A percentile compares a stretch with the other conserved stretches of the same genome.
Conservation (phyloP, 2,797 vertebrate genomes). For the Falco berigora region DNA sequence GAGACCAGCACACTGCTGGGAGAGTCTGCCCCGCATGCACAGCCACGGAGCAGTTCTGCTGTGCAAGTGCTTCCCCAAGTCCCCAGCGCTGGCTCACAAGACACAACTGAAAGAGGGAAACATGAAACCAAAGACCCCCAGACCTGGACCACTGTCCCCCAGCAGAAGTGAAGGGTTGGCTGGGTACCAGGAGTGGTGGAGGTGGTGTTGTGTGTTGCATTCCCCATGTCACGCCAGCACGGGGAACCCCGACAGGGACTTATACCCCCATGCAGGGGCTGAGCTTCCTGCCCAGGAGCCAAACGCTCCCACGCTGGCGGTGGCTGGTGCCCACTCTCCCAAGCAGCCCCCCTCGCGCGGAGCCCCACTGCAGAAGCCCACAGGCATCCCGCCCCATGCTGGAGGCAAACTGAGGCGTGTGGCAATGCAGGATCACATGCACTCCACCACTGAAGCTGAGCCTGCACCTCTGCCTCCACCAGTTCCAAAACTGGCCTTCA, state of each 20-base stretch:
- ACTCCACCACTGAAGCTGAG: rapidly evolving
- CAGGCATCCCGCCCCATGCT: neutral
- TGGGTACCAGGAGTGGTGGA: neutral
- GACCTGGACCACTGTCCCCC: neutral
- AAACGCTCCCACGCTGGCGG: rapidly evolving
- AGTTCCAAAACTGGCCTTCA: neutral
- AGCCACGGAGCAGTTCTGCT: neutral
- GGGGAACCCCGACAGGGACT: neutral
- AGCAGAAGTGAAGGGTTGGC: neutral
- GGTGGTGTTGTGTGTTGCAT: neutral
- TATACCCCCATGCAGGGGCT: neutral
- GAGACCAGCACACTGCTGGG: neutral
- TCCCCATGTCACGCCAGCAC: neutral
- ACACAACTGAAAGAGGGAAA: rapidly evolving
- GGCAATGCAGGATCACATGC: neutral
- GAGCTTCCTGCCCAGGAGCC: neutral
- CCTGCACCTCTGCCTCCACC: neutral
- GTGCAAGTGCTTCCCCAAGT: neutral
- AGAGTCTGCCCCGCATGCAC: neutral
- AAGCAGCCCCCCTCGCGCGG: neutral
- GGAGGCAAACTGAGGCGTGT: neutral
- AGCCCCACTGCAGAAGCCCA: neutral
- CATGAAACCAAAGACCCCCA: neutral
- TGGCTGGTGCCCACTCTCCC: too few relatives aligned
- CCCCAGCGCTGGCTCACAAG: rapidly evolving